These are phyloP conservation scores for Ceratitis capitata DNA, from an alignment of 1,140 invertebrate species.

Conservation along the genomic window DNA sequence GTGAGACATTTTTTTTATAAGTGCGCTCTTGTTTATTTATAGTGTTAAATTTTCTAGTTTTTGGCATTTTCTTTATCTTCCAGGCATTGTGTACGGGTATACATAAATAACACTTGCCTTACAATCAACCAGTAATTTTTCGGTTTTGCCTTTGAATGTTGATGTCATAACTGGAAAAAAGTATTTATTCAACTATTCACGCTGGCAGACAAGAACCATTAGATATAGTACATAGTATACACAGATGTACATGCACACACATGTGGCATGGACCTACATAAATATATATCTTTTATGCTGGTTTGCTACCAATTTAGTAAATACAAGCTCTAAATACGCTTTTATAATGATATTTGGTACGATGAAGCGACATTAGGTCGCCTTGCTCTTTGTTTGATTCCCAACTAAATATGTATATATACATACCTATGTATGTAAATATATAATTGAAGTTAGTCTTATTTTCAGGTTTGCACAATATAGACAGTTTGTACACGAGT, in stretches of 20 bases:
- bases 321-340: too few species aligned
- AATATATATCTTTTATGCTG: neutral
- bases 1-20: too few species aligned
- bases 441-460: too few species aligned
- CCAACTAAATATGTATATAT: neutral
- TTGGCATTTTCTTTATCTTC: too few species aligned
- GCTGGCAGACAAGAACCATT: neutral
- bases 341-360: neutral
- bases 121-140: neutral
- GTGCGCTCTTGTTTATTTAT: too few species aligned
- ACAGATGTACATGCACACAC: too few species aligned
- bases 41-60: too few species aligned
- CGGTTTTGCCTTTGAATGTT: neutral
- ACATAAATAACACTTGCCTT: too few species aligned
- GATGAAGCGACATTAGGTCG: neutral
- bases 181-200: constrained; percentile 20
- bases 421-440: neutral
- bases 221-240: neutral
- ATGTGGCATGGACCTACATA: too few species aligned
- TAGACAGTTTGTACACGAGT: too few species aligned
- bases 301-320: neutral
- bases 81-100: too few species aligned
- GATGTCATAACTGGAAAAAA: neutral
- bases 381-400: neutral
- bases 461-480: too few species aligned